Conservation (phyloP, 2,888 invertebrate species). For the Metopia argyrocephala region DNA sequence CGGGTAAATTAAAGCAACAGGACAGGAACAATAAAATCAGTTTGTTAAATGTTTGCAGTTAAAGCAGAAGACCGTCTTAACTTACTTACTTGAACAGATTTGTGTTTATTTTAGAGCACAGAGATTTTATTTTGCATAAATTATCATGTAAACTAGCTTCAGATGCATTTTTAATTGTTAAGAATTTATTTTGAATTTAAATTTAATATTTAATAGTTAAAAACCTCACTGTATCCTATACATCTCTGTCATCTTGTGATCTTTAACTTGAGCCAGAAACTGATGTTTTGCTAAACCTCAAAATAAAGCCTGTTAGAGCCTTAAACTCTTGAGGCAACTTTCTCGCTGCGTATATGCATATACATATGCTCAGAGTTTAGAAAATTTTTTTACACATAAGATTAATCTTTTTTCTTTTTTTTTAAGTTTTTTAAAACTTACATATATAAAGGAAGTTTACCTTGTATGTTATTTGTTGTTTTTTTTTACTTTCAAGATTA, state of each 20-base stretch:
- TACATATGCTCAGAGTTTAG: too few species aligned
- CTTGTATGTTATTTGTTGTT: neutral
- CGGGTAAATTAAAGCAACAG: too few species aligned
- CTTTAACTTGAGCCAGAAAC: neutral
- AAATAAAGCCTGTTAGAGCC: constrained; percentile 17
- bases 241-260: neutral
- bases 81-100: too few species aligned
- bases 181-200: too few species aligned
- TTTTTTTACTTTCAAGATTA: constrained; percentile 27
- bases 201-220: too few species aligned
- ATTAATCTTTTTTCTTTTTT: constrained; percentile 10
- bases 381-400: constrained; percentile 15
- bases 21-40: too few species aligned
- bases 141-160: too few species aligned
- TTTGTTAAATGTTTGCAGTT: too few species aligned
- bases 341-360: constrained; percentile 59
- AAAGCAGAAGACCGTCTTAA: too few species aligned
- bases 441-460: neutral
- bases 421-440: neutral
- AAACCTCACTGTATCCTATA: neutral
- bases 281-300: neutral
- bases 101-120: too few species aligned
- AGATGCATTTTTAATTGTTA: too few species aligned
- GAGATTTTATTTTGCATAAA: too few species aligned
- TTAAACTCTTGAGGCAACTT: constrained; percentile 35